These are phyloP conservation scores for Drosophila phalerata DNA, from an alignment of 2,888 invertebrate species.

Conservation along the genomic window DNA sequence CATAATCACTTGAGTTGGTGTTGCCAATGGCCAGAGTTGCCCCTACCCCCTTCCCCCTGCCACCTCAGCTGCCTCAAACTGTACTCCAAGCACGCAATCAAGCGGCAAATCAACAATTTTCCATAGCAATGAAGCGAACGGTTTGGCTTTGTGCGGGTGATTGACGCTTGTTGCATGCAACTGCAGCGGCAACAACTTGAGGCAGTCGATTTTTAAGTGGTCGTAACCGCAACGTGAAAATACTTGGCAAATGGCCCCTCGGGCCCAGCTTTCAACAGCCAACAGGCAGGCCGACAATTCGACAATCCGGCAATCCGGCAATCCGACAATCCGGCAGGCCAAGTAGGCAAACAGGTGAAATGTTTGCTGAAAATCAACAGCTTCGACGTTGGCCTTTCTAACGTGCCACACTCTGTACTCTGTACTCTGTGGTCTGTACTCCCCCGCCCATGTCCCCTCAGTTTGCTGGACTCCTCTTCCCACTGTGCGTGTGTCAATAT, in stretches of 20 bases:
- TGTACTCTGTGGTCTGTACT: not conserved
- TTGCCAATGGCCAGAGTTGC: slow-evolving; percentile 29
- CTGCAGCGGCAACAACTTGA: slow-evolving; percentile 57
- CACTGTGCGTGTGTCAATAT: slow-evolving; percentile 76
- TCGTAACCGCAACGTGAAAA: slow-evolving; percentile 75
- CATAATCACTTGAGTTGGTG: slow-evolving; percentile 61
- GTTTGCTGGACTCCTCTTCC: slow-evolving; percentile 11
- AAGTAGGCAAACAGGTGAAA: slow-evolving; percentile 71
- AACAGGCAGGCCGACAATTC: slow-evolving; percentile 26
- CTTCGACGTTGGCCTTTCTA: slow-evolving; percentile 67
- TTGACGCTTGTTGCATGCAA: slow-evolving; percentile 81
- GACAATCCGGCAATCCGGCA: slow-evolving; percentile 14
- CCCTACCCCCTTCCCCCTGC: slow-evolving; percentile 3
- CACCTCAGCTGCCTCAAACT: slow-evolving; percentile 5
- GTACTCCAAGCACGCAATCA: slow-evolving; percentile 74
- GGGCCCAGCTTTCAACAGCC: slow-evolving; percentile 63
- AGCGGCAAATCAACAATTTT: slow-evolving; percentile 81
- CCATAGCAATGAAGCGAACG: slow-evolving; percentile 80
- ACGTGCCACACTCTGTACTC: slow-evolving; percentile 21
- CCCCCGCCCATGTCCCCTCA: not conserved
- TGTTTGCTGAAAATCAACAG: slow-evolving; percentile 77
- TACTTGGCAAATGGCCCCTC: slow-evolving; percentile 68
- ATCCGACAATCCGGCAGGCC: slow-evolving; percentile 8
- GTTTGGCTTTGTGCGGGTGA: slow-evolving; percentile 78
- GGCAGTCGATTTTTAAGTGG: slow-evolving; percentile 79